Conservation (phyloP, 37 sponge, comb jelly and placozoan species). For the Chondrilla cf. caribensis region DNA sequence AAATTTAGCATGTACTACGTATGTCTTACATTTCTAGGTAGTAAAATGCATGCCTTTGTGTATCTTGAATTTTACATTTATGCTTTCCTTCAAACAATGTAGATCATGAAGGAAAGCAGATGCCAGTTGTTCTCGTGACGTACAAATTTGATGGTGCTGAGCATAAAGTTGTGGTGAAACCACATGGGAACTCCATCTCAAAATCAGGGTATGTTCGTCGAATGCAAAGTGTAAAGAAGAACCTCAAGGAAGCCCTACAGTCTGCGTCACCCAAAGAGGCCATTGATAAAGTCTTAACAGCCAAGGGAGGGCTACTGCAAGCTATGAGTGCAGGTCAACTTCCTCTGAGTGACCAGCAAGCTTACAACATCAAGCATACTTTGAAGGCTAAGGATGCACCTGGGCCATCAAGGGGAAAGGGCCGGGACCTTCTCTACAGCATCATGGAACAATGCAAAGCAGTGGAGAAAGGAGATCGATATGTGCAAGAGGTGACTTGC, state of each 20-base stretch:
- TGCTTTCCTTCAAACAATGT: background rate
- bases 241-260: background rate
- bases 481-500: slow-evolving; percentile 19
- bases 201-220: slow-evolving; percentile 4
- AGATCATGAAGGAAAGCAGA: slow-evolving; percentile 12
- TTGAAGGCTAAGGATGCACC: slow-evolving; percentile 1
- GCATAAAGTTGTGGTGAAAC: slow-evolving; percentile 13
- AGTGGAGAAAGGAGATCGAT: background rate
- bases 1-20: too few species aligned
- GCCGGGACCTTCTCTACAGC: background rate
- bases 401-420: background rate
- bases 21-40: too few species aligned
- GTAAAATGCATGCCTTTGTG: too few species aligned
- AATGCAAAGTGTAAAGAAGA: slow-evolving; percentile 25
- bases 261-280: slow-evolving; percentile 24
- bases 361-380: slow-evolving; percentile 30
- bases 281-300: background rate
- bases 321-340: slow-evolving; percentile 23
- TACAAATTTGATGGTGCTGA: slow-evolving; percentile 41
- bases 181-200: slow-evolving; percentile 11
- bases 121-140: slow-evolving; percentile 18
- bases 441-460: slow-evolving; percentile 15
- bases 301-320: slow-evolving; percentile 20
- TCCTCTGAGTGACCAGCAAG: slow-evolving; percentile 12
- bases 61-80: too few species aligned